Evolutionary conservation across 2,113 vertebrate genomes (phyloP).

Genomic region (Gobio gobio): DNA sequence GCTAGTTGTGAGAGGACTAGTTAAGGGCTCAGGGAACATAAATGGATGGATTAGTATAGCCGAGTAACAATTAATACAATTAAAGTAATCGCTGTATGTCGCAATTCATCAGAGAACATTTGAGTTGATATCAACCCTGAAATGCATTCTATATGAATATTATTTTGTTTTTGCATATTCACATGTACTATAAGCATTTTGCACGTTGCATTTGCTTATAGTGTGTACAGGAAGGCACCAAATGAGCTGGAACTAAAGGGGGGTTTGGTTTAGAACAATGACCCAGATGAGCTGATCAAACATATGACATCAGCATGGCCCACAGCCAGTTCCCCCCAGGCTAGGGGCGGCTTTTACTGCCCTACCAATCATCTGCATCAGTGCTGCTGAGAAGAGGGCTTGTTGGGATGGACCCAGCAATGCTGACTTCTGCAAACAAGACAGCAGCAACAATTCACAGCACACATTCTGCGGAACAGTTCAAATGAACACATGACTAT

Average conservation of each 20-base stretch:
- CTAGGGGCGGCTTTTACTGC: conserved; percentile 23
- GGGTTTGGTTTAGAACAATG: conserved; percentile 71
- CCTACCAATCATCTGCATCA: conserved; percentile 57
- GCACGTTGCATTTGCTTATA: conserved; percentile 52
- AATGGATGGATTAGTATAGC: background rate
- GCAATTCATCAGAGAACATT: background rate
- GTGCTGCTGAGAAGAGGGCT: conserved; percentile 56
- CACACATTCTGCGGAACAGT: conserved; percentile 15
- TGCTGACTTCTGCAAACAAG: conserved; percentile 37
- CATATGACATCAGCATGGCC: conserved; percentile 78
- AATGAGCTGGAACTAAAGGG: conserved; percentile 72
- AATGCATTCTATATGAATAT: background rate
- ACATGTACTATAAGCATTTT: conserved; percentile 53
- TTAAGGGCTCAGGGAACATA: background rate
- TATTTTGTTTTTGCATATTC: conserved; percentile 27
- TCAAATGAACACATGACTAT: background rate
- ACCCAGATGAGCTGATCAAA: conserved; percentile 69
- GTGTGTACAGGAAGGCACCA: conserved; percentile 75
- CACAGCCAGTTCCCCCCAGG: conserved; percentile 64
- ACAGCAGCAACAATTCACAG: conserved; percentile 1
- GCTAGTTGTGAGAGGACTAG: conserved; percentile 35
- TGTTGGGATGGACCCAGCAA: conserved; percentile 40
- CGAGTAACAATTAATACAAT: background rate
- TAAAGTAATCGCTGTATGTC: background rate
- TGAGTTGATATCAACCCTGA: background rate